Evolutionary conservation across 2,888 invertebrate species (phyloP).

Genomic region (Xestoiulus laeticollis): DNA sequence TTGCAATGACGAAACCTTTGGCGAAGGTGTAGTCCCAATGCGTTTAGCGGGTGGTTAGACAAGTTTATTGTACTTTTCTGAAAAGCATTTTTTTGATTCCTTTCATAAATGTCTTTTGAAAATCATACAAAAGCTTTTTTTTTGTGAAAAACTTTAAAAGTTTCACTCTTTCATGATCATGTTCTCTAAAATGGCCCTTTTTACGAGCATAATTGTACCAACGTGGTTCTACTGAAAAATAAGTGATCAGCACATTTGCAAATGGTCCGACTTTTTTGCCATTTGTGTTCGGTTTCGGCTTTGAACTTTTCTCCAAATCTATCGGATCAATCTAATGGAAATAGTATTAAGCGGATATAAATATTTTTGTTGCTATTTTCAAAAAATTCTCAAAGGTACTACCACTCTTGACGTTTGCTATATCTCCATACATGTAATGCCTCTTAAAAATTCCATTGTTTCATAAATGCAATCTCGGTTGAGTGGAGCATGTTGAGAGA

Average conservation of each 20-base stretch:
- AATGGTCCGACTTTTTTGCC: not conserved
- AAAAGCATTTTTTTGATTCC: not conserved
- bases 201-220: not conserved
- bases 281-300: no score
- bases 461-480: not conserved
- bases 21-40: not conserved
- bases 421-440: not conserved
- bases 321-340: no score
- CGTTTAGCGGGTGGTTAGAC: constrained; percentile 24
- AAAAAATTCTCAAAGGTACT: no score
- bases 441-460: no score
- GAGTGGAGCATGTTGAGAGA: not conserved
- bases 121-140: not conserved
- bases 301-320: no score
- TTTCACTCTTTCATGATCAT: not conserved
- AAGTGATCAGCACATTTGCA: not conserved
- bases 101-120: not conserved
- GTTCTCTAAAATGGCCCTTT: not conserved
- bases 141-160: not conserved
- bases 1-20: not conserved
- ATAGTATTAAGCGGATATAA: no score
- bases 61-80: constrained; percentile 25
- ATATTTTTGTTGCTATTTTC: not conserved
- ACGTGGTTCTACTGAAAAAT: not conserved
- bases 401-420: no score